Evolutionary conservation across 2,113 vertebrate species (phyloP).

Genomic region (Taxidea taxus): DNA sequence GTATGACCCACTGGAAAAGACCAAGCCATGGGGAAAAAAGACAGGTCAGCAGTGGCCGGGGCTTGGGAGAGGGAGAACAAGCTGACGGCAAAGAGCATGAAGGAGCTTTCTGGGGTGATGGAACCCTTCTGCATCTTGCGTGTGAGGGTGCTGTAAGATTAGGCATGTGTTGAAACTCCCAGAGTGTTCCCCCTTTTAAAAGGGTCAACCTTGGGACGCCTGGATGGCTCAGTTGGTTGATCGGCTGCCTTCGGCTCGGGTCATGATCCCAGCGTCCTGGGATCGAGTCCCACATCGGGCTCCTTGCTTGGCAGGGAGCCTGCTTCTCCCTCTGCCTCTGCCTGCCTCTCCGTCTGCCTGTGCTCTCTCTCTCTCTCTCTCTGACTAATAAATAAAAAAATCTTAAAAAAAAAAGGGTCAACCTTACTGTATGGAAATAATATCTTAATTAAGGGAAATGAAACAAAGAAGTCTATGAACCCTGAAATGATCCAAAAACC

Average conservation of each 20-base stretch:
- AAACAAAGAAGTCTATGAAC: background rate
- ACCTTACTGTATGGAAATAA: background rate
- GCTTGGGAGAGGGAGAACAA: background rate
- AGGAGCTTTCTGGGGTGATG: background rate
- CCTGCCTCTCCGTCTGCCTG: too few relatives aligned
- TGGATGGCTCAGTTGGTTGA: too few relatives aligned
- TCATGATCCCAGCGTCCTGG: too few relatives aligned
- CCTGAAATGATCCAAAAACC: background rate
- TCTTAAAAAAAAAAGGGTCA: too few relatives aligned
- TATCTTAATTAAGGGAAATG: background rate
- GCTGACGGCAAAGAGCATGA: accelerated
- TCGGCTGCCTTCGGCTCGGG: too few relatives aligned
- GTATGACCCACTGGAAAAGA: accelerated
- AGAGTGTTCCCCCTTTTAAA: background rate
- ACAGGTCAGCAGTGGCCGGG: background rate
- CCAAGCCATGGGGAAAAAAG: background rate
- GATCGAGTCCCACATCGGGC: too few relatives aligned
- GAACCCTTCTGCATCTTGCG: background rate
- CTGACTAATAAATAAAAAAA: too few relatives aligned
- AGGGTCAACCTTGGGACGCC: background rate
- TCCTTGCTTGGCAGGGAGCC: too few relatives aligned
- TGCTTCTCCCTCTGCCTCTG: too few relatives aligned
- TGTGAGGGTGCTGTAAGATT: accelerated
- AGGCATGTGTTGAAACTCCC: background rate
- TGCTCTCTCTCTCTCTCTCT: too few relatives aligned